A percentile compares a stretch with the other conserved stretches of the same genome.
phyloP scores from a whole-genome alignment of 1,140 invertebrate species.

The Leptinotarsa texana region DNA sequence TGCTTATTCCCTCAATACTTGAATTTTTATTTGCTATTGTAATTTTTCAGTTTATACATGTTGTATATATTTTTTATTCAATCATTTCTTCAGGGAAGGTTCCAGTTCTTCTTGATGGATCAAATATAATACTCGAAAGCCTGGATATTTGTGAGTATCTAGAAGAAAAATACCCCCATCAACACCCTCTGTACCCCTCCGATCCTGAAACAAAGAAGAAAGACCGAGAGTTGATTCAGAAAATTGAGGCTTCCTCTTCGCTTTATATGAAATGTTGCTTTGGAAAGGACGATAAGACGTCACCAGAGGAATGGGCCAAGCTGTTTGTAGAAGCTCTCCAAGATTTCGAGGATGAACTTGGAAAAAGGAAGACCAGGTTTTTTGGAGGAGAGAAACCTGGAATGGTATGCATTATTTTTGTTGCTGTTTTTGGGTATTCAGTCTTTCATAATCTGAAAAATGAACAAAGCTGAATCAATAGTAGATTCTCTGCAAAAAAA shows the following conservation, averaged over 20 bases:
- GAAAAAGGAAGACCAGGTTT: constrained; percentile 65
- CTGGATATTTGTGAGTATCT: constrained; percentile 82
- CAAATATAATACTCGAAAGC: constrained; percentile 76
- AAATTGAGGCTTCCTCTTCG: constrained; percentile 57
- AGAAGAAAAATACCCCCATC: constrained; percentile 73
- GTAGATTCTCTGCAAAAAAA: too few species aligned
- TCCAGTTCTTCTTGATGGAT: constrained; percentile 72
- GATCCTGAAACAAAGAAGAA: constrained; percentile 75
- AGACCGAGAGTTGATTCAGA: constrained; percentile 78
- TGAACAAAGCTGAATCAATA: too few species aligned
- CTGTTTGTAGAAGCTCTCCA: constrained; percentile 61
- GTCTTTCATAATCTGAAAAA: too few species aligned
- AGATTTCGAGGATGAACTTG: constrained; percentile 69
- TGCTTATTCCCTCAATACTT: too few species aligned
- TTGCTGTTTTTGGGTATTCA: too few species aligned
- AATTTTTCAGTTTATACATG: too few species aligned
- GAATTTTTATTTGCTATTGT: not conserved
- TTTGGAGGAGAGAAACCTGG: constrained; percentile 72
- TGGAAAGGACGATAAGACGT: constrained; percentile 41
- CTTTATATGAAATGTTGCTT: constrained; percentile 34
- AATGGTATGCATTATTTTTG: constrained; percentile 59
- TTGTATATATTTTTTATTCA: not conserved
- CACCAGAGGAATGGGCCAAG: constrained; percentile 44
- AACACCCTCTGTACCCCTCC: constrained; percentile 68
- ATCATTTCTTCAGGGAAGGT: constrained; percentile 66